These are phyloP conservation scores for Tapera naevia DNA, from an alignment of 2,797 vertebrate genomes.

Conservation along the genomic window DNA sequence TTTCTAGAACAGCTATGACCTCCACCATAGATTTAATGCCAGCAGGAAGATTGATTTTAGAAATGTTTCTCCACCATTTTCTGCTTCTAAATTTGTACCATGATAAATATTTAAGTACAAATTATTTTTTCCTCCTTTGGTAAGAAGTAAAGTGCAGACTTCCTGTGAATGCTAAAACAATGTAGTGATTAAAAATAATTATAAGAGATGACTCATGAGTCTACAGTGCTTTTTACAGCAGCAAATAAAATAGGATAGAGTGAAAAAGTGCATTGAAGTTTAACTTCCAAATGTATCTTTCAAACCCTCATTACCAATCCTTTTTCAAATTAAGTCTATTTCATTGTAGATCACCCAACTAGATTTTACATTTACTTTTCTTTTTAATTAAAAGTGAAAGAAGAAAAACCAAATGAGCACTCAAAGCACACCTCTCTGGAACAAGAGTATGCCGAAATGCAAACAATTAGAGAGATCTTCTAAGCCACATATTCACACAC, in stretches of 20 bases:
- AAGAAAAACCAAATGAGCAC: not conserved
- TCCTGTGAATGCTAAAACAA: conserved; percentile 37
- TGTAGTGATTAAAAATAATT: conserved; percentile 42
- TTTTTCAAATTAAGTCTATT: conserved; percentile 31
- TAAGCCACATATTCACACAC: not conserved
- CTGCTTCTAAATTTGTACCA: conserved; percentile 2
- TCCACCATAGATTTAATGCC: not conserved
- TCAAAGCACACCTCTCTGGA: not conserved
- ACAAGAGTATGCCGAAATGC: not conserved
- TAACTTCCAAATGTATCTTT: conserved; percentile 3
- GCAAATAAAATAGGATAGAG: conserved; percentile 26
- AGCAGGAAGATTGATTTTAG: not conserved
- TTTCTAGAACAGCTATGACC: not conserved
- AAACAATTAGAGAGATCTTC: not conserved
- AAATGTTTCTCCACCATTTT: not conserved
- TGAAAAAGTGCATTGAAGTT: not conserved
- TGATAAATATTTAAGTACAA: conserved; percentile 1
- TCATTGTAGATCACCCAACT: not conserved
- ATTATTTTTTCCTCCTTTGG: not conserved
- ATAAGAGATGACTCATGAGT: conserved; percentile 42
- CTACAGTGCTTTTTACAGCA: conserved; percentile 15
- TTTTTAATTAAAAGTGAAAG: conserved; percentile 39
- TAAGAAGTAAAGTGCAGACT: conserved; percentile 6
- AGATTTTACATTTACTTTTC: conserved; percentile 3
- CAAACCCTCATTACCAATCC: not conserved